Evolutionary conservation across 2,888 invertebrate species (phyloP).

Genomic region (Diabrotica balteata): DNA sequence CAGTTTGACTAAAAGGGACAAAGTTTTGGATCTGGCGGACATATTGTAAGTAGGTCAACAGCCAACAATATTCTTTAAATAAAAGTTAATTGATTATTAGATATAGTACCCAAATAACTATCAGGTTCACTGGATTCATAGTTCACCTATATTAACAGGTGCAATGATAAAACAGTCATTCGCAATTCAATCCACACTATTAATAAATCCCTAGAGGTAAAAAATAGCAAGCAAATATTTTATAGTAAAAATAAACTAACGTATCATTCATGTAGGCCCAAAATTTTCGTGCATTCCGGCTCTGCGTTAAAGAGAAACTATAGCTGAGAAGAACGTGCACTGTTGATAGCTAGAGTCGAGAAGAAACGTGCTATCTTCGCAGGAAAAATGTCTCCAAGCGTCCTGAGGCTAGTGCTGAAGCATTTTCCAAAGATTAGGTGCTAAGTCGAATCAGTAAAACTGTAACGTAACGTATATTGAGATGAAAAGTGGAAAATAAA

Average conservation of each 20-base stretch:
- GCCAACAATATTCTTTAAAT: too few species aligned
- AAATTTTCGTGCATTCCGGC: slow-evolving; percentile 19
- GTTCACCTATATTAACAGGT: too few species aligned
- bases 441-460: not conserved
- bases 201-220: too few species aligned
- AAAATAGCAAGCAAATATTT: not conserved
- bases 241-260: slow-evolving; percentile 18
- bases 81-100: too few species aligned
- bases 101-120: too few species aligned
- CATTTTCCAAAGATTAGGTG: slow-evolving; percentile 5
- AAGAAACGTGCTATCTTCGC: slow-evolving; percentile 6
- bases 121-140: too few species aligned
- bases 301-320: slow-evolving; percentile 14
- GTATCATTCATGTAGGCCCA: slow-evolving; percentile 22
- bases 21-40: too few species aligned
- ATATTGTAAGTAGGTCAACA: too few species aligned
- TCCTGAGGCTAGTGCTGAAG: slow-evolving; percentile 9
- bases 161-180: too few species aligned
- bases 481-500: not conserved
- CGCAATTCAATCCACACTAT: too few species aligned
- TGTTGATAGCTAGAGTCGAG: not conserved
- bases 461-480: not conserved
- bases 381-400: slow-evolving; percentile 11
- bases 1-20: too few species aligned
- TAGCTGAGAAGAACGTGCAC: slow-evolving; percentile 7